Conservation (phyloP, 2,113 vertebrate species). For the Podarcis cretensis region DNA sequence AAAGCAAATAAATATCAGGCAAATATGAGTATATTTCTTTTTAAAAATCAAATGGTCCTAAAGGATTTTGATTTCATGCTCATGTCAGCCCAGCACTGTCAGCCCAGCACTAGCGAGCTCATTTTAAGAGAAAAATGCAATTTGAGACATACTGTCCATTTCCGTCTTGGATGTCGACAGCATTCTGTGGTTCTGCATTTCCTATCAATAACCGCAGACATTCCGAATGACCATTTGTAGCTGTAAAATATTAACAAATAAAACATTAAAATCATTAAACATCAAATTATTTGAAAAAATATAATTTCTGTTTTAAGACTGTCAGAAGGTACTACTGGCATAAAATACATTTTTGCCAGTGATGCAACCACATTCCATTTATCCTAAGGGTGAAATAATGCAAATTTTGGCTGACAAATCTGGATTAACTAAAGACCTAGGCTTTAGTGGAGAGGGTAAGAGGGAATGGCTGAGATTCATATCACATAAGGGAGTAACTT, state of each 20-base stretch:
- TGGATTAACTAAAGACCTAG: not conserved
- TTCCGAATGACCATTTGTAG: constrained; percentile 96
- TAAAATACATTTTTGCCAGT: not conserved
- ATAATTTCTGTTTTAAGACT: too few relatives aligned
- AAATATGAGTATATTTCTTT: not conserved
- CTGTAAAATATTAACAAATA: constrained; percentile 72
- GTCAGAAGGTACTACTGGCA: not conserved
- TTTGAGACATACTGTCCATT: constrained; percentile 92
- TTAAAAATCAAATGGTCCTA: not conserved
- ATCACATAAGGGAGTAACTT: not conserved
- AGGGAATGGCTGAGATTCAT: not conserved
- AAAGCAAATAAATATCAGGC: not conserved
- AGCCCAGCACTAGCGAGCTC: not conserved
- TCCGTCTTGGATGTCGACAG: constrained; percentile 94
- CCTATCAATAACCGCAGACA: constrained; percentile 95
- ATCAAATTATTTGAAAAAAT: too few relatives aligned
- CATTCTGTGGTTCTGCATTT: constrained; percentile 93
- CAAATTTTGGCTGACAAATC: too few relatives aligned
- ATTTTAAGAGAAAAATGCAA: not conserved
- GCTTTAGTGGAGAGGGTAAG: not conserved
- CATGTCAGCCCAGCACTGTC: not conserved
- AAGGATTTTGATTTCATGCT: not conserved
- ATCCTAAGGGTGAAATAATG: not conserved
- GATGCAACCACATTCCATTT: not conserved
- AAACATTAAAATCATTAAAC: not conserved